phyloP scores from a whole-genome alignment of 2,888 invertebrate species.

The Lepidocyrtoides sp. region DNA sequence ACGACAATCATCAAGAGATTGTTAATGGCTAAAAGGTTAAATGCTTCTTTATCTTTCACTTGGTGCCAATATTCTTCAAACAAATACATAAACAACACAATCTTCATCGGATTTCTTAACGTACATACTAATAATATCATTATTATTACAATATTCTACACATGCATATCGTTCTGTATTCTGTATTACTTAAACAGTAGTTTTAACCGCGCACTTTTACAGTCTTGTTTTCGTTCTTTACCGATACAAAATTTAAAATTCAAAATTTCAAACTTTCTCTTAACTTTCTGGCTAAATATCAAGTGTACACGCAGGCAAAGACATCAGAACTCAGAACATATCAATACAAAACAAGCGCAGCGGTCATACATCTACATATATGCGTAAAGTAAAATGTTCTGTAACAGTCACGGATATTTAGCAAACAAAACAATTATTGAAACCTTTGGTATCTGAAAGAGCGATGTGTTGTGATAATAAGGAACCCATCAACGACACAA shows the following conservation, averaged over 20 bases:
- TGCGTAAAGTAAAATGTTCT: background rate
- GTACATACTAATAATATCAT: constrained; percentile 11
- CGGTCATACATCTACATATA: background rate
- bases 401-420: background rate
- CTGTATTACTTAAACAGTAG: constrained; percentile 1
- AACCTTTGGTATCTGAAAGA: constrained; percentile 28
- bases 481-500: too few species aligned
- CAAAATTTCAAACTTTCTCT: background rate
- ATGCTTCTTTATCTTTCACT: too few species aligned
- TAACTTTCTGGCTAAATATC: background rate
- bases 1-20: too few species aligned
- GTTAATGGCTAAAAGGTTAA: too few species aligned
- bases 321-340: background rate
- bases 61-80: background rate
- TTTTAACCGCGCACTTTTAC: constrained; percentile 56
- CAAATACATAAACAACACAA: too few species aligned
- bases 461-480: background rate
- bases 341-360: background rate
- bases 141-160: constrained; percentile 5
- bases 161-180: background rate
- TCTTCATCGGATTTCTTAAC: background rate
- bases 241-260: constrained; percentile 45
- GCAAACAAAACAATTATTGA: background rate
- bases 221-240: constrained; percentile 61
- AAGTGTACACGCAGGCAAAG: background rate